Percentiles rank a stretch among this genome's conserved stretches.
phyloP scores from a whole-genome alignment of 2,113 vertebrate genomes.

The Eleginops maclovinus region DNA sequence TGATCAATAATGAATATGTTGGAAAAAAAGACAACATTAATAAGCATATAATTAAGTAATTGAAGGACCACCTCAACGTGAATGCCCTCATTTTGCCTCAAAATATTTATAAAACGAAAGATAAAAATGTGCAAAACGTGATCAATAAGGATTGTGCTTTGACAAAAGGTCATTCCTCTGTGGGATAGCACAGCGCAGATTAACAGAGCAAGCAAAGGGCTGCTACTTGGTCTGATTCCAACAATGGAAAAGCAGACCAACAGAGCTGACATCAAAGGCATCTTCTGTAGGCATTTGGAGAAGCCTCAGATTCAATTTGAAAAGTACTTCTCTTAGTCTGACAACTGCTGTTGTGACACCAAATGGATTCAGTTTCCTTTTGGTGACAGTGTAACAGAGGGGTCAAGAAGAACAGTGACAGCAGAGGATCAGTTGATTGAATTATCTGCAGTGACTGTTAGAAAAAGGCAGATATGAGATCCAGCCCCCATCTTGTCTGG shows the following conservation, averaged over 20 bases:
- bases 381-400: constrained; percentile 50
- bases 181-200: neutral
- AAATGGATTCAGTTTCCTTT: constrained; percentile 54
- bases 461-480: constrained; percentile 28
- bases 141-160: neutral
- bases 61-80: neutral
- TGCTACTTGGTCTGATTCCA: neutral
- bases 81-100: neutral
- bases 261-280: constrained; percentile 40
- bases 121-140: neutral
- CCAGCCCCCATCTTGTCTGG: neutral
- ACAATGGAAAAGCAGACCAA: neutral
- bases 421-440: constrained; percentile 55
- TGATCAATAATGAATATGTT: neutral
- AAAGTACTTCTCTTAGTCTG: constrained; percentile 46
- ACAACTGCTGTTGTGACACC: constrained; percentile 54
- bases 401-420: constrained; percentile 62
- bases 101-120: too few species aligned
- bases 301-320: constrained; percentile 55
- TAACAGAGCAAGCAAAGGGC: constrained; percentile 1
- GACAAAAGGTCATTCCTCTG: neutral
- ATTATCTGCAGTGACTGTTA: constrained; percentile 52
- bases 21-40: too few species aligned
- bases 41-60: neutral
- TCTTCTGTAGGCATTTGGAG: constrained; percentile 38